Evolutionary conservation across 1,140 invertebrate genomes (phyloP).

Genomic region (Gryllus bimaculatus): DNA sequence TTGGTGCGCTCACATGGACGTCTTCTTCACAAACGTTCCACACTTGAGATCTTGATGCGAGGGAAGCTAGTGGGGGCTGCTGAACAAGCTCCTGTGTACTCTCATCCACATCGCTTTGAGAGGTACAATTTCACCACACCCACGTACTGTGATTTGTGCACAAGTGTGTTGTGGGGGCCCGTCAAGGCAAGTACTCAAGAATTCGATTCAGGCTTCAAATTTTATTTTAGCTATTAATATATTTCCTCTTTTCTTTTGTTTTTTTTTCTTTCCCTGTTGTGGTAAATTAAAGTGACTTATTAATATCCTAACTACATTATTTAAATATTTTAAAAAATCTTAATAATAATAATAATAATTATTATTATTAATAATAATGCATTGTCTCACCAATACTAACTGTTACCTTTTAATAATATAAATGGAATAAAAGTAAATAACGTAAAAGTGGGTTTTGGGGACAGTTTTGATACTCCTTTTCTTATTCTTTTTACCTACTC

Average conservation of each 20-base stretch:
- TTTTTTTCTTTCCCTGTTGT: too few species aligned
- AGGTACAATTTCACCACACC: slow-evolving; percentile 82
- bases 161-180: slow-evolving; percentile 84
- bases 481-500: slow-evolving; percentile 12
- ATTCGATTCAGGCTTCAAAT: too few species aligned
- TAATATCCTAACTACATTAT: too few species aligned
- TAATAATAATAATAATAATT: too few species aligned
- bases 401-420: not conserved
- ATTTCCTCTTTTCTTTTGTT: too few species aligned
- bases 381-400: too few species aligned
- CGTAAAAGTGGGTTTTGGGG: not conserved
- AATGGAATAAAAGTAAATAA: not conserved
- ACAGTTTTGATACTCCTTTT: not conserved
- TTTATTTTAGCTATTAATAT: too few species aligned
- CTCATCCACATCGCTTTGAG: slow-evolving; percentile 83
- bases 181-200: slow-evolving; percentile 50
- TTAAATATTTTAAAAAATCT: too few species aligned
- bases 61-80: slow-evolving; percentile 66
- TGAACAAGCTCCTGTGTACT: slow-evolving; percentile 49
- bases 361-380: too few species aligned
- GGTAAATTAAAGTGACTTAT: too few species aligned
- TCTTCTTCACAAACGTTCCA: slow-evolving; percentile 81
- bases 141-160: slow-evolving; percentile 84
- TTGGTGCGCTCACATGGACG: slow-evolving; percentile 78
- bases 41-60: slow-evolving; percentile 78